A percentile compares a stretch with the other conserved stretches of the same genome.
Conservation (phyloP, 2,888 invertebrate species). For the Anoncus sp. region DNA sequence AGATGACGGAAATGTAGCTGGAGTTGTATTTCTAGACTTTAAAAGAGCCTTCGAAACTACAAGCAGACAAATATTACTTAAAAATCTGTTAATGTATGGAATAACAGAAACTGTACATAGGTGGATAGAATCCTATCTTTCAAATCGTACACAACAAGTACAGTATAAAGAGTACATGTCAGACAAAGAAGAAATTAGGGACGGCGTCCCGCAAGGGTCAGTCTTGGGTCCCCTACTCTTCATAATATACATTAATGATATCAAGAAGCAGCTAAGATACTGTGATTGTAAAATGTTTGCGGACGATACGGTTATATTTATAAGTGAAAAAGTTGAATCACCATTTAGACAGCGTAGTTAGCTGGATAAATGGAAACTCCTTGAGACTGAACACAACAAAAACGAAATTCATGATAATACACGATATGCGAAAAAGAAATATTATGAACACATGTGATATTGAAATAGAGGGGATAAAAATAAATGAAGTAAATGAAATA, state of each 20-base stretch:
- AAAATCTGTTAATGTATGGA: conserved; percentile 47
- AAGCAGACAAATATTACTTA: conserved; percentile 26
- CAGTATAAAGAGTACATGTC: background rate
- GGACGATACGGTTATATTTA: conserved; percentile 3
- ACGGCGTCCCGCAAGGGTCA: conserved; percentile 15
- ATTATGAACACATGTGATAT: background rate
- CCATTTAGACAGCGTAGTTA: background rate
- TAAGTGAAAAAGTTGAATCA: background rate
- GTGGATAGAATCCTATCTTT: conserved; percentile 12
- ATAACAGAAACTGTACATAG: conserved; percentile 22
- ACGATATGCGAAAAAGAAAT: background rate
- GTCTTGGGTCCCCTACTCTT: conserved; percentile 2
- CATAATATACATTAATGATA: conserved; percentile 12
- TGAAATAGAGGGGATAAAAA: background rate
- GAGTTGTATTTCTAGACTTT: conserved; percentile 36
- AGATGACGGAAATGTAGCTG: conserved; percentile 29
- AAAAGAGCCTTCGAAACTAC: conserved; percentile 56
- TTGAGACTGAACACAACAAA: background rate
- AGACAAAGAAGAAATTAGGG: background rate
- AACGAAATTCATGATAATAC: conserved; percentile 12
- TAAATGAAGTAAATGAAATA: background rate
- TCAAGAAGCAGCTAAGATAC: background rate
- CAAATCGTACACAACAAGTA: conserved; percentile 15
- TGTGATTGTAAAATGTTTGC: conserved; percentile 2
- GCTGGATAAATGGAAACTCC: background rate